Conservation (phyloP, 2,888 invertebrate genomes). For the Epinotia nisella region DNA sequence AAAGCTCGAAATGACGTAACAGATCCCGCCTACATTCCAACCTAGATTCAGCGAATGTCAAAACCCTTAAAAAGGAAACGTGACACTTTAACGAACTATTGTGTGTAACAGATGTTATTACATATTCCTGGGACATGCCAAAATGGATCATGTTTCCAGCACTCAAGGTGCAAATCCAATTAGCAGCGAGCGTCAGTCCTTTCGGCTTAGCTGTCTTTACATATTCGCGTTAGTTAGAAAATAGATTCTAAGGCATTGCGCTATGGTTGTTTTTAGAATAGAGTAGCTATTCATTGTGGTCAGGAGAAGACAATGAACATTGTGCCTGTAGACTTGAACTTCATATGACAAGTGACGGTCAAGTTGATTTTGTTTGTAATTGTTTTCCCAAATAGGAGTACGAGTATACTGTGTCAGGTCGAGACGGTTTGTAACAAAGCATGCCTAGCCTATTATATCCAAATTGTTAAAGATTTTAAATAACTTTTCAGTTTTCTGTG, state of each 20-base stretch:
- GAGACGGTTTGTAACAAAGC: conserved; percentile 14
- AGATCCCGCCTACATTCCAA: conserved; percentile 15
- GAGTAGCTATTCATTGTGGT: conserved; percentile 12
- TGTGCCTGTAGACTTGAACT: conserved; percentile 34
- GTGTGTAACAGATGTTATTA: conserved; percentile 38
- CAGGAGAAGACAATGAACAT: conserved; percentile 30
- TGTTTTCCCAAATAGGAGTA: conserved; percentile 15
- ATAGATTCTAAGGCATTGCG: conserved; percentile 6
- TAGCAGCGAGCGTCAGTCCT: conserved; percentile 16
- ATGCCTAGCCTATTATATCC: too few relatives aligned
- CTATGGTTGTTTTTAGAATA: conserved; percentile 12
- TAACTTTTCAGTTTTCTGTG: not conserved
- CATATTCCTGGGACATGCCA: conserved; percentile 14
- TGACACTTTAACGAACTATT: conserved; percentile 48
- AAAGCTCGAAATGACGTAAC: conserved; percentile 13
- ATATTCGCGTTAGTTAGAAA: conserved; percentile 8
- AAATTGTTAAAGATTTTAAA: not conserved
- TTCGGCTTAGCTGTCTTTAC: conserved; percentile 17
- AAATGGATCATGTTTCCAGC: conserved; percentile 15
- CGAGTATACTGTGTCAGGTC: not conserved
- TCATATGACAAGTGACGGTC: conserved; percentile 31
- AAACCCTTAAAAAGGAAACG: conserved; percentile 49
- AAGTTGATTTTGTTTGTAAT: conserved; percentile 30
- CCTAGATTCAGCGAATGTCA: conserved; percentile 46
- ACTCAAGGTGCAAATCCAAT: conserved; percentile 17